These are phyloP conservation scores for Calliphora vicina DNA, from an alignment of 1,140 invertebrate species.

Conservation along the genomic window DNA sequence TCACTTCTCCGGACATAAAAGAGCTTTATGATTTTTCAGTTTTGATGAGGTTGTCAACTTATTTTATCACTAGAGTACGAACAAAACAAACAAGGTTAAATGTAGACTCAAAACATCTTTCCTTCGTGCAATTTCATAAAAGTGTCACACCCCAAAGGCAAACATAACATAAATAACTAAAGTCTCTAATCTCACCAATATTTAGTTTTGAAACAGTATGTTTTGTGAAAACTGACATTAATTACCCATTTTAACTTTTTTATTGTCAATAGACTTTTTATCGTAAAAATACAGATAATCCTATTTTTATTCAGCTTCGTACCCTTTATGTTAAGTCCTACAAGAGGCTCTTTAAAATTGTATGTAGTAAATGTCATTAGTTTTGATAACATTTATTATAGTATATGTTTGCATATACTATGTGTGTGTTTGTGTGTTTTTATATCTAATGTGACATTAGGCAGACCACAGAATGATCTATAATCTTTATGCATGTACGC, in stretches of 20 bases:
- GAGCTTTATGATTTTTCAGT: not conserved
- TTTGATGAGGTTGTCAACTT: not conserved
- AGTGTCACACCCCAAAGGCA: not conserved
- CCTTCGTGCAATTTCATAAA: not conserved
- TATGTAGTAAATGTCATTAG: not conserved
- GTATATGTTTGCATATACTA: not conserved
- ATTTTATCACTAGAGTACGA: not conserved
- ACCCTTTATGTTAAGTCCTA: not conserved
- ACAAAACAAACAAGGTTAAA: not conserved
- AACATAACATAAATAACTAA: not conserved
- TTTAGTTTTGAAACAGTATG: not conserved
- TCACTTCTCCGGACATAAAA: not conserved
- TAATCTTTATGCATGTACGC: slow-evolving; percentile 5
- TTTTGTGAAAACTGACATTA: not conserved
- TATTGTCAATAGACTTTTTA: not conserved
- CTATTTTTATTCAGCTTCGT: not conserved
- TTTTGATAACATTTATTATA: not conserved
- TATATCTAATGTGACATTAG: slow-evolving; percentile 4
- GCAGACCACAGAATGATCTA: slow-evolving; percentile 19
- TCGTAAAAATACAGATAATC: not conserved
- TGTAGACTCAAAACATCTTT: no score
- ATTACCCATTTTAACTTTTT: not conserved
- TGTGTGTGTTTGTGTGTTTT: not conserved
- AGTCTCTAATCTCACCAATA: not conserved
- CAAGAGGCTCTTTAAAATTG: not conserved